A percentile compares a stretch with the other conserved stretches of the same genome.
Evolutionary conservation across 2,797 vertebrate species (phyloP).

Genomic region (Mionectes olivaceus): DNA sequence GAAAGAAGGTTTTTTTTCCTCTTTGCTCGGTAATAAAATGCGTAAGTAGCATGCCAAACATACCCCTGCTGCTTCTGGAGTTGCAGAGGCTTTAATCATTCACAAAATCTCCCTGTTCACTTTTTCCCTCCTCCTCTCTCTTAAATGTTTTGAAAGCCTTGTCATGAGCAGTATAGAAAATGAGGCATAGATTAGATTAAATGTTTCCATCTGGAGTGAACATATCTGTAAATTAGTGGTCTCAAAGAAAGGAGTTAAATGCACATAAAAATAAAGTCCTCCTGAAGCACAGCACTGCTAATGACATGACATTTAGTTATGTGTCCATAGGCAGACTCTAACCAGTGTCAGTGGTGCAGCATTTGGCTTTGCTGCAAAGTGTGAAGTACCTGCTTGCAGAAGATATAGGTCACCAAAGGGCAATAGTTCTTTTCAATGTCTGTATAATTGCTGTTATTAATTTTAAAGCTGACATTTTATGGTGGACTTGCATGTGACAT

Average conservation of each 20-base stretch:
- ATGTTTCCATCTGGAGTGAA: constrained; percentile 55
- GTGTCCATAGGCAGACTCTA: neutral
- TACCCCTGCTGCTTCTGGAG: constrained; percentile 17
- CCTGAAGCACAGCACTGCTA: neutral
- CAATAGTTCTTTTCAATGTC: neutral
- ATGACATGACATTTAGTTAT: neutral
- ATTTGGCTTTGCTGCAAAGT: neutral
- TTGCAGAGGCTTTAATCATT: neutral
- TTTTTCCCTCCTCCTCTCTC: neutral
- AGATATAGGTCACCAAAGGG: neutral
- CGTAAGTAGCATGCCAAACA: neutral
- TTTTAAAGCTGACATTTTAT: constrained; percentile 18
- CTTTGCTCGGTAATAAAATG: constrained; percentile 20
- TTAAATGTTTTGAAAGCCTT: constrained; percentile 25
- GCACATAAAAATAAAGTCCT: constrained; percentile 19
- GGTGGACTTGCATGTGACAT: neutral
- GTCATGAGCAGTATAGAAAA: constrained; percentile 37
- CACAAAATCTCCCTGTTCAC: neutral
- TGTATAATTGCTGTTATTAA: neutral
- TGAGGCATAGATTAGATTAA: constrained; percentile 47
- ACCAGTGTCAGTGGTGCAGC: neutral
- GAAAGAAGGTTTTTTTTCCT: neutral
- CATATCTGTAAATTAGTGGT: neutral
- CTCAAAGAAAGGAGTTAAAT: constrained; percentile 42
- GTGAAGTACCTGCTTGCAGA: neutral